Conservation (phyloP, 2,113 vertebrate species). For the Bambusicola thoracicus region DNA sequence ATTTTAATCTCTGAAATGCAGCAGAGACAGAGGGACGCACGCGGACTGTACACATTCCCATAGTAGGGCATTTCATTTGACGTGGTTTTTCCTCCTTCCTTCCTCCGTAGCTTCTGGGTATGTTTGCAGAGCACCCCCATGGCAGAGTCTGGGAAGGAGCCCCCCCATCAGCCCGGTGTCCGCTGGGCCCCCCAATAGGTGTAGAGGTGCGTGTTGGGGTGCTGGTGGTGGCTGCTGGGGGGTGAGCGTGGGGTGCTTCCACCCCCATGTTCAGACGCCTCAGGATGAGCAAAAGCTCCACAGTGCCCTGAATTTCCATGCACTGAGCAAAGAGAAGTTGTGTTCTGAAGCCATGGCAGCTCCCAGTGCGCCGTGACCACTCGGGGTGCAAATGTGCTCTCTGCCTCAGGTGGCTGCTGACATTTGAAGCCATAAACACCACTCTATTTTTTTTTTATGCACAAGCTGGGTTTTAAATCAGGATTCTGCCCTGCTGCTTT, state of each 20-base stretch:
- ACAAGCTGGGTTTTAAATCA: neutral
- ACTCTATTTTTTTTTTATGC: neutral
- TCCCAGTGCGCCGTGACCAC: neutral
- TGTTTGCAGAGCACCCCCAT: neutral
- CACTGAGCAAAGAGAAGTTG: neutral
- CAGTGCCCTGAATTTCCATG: neutral
- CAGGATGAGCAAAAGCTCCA: neutral
- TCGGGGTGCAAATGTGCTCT: neutral
- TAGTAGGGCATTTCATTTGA: neutral
- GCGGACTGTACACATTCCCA: neutral
- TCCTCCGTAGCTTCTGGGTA: neutral
- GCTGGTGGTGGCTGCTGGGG: neutral
- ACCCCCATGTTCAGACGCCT: accelerated
- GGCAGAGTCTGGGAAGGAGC: neutral
- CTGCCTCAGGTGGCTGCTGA: neutral
- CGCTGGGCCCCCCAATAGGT: neutral
- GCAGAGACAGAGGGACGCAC: neutral
- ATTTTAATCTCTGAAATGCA: neutral
- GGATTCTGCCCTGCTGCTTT: neutral
- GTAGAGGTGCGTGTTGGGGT: neutral
- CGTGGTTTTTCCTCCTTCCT: neutral
- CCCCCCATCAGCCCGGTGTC: neutral
- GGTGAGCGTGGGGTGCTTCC: accelerated
- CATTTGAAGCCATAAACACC: neutral
- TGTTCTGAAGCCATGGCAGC: neutral